These are phyloP conservation scores for Piscicola geometra DNA, from an alignment of 2,888 invertebrate species.

Conservation along the genomic window DNA sequence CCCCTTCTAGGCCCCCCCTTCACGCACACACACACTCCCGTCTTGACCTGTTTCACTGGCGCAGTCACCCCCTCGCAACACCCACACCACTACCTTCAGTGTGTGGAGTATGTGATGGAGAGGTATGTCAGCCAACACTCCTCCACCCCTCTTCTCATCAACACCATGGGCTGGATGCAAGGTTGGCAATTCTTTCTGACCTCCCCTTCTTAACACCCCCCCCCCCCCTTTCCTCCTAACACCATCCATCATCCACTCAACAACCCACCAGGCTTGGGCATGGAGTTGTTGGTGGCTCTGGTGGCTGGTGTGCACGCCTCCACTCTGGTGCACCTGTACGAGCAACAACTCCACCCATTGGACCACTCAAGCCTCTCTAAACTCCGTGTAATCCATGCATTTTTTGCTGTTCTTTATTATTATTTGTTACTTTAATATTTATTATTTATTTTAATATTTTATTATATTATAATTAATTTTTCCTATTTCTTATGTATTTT, in stretches of 20 bases:
- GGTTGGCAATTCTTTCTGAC: constrained; percentile 29
- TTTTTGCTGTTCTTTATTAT: too few species aligned
- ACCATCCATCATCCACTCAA: background rate
- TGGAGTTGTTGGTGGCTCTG: background rate
- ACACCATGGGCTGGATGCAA: constrained; percentile 37
- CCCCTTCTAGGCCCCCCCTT: constrained; percentile 17
- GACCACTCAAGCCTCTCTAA: too few species aligned
- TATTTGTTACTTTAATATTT: too few species aligned
- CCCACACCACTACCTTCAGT: constrained; percentile 5
- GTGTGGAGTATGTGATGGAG: constrained; percentile 3
- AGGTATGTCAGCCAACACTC: background rate
- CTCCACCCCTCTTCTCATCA: constrained; percentile 31
- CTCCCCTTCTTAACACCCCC: too few species aligned
- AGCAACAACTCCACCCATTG: background rate
- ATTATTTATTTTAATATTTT: too few species aligned
- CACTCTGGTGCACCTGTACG: background rate
- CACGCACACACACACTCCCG: background rate
- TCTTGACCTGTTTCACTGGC: background rate
- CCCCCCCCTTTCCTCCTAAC: too few species aligned
- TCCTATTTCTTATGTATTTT: too few species aligned
- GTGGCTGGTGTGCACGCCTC: background rate
- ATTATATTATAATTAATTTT: too few species aligned
- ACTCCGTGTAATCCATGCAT: too few species aligned
- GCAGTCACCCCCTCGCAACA: background rate
- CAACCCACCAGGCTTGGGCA: background rate